Base-by-base conservation (phyloP, 1,140 invertebrate species). In the Atta texana region DNA sequence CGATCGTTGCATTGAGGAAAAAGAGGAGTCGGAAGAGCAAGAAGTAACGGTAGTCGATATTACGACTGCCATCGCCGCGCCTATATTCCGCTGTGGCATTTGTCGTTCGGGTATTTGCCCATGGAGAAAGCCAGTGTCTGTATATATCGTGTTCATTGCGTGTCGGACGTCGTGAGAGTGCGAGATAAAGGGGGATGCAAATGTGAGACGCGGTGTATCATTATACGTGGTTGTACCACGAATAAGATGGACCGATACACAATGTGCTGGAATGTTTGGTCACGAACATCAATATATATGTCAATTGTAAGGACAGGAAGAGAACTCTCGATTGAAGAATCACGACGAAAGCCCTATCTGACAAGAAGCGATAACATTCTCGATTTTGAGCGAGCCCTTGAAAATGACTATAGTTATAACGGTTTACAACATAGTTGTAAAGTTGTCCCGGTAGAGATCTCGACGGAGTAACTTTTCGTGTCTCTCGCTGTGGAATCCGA, bases 1-100 rank as follows among this genome's bases (percentile, higher is more conserved):
- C 72, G 76, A 90, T 86, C 82, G 72, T 86, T 81, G 59, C 53
- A 59, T 66, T 34, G 34, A 39, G 39, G 63, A 86, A 76, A 78
- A 66, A 55, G 57, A 80, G 69, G 61, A 82, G 63, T 24, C 51
- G 61, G 80, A 91, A 87, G 78, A 85, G 91, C 28, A 81, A 80
- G 75, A 88, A 90, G 21, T 91, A 91, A 91, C 89, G 89, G 89
- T 91, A 90, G 90, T 89, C 85, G 74, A 76, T 90, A 89, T 90
- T 88, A 90, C 66, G 87, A 91, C 72, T 66, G 72, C n/a, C 18
- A 8, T 16, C 71, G 78, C 89, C 89, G 82, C 87, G 82, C 87
- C 88, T 91, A 88, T 88, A 90, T 88, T 90, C 75, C 53, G n/a
- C 12, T 16, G 39, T 49, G 21, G 75, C 71, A 76, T 78, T 84